Evolutionary conservation across 2,888 invertebrate species (phyloP).

Genomic region (Platycheirus rosarum): DNA sequence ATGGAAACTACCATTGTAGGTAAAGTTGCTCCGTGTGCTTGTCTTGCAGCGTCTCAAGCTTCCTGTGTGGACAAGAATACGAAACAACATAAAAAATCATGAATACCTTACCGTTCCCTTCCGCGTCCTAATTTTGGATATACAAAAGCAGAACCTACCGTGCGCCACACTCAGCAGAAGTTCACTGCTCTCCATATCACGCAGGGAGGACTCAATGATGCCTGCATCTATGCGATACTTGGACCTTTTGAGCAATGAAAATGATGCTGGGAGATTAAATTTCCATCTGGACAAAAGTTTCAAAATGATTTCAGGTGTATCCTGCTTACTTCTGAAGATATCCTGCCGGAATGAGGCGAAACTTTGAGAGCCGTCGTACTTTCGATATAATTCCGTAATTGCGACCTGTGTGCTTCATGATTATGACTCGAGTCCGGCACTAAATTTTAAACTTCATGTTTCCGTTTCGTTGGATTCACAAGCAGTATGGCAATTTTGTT

Average conservation of each 20-base stretch:
- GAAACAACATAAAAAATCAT: constrained; percentile 18
- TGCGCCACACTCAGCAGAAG: constrained; percentile 6
- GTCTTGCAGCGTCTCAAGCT: constrained; percentile 75
- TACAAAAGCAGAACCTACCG: constrained; percentile 6
- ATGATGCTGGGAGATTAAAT: constrained; percentile 9
- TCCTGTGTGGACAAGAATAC: constrained; percentile 45
- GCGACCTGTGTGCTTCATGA: constrained; percentile 49
- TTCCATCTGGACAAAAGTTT: background rate
- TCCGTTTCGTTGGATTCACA: constrained; percentile 29
- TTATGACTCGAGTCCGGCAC: constrained; percentile 19
- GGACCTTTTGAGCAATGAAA: constrained; percentile 32
- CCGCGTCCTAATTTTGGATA: too few relatives aligned
- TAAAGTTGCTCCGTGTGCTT: constrained; percentile 75
- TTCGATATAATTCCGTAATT: constrained; percentile 58
- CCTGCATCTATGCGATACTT: constrained; percentile 51
- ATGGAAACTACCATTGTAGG: constrained; percentile 79
- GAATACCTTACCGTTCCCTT: too few relatives aligned
- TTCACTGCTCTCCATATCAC: constrained; percentile 50
- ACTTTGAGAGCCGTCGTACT: constrained; percentile 52
- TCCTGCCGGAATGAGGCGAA: constrained; percentile 43
- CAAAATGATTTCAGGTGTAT: background rate
- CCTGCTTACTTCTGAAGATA: constrained; percentile 57
- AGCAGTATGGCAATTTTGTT: constrained; percentile 19
- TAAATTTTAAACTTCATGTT: constrained; percentile 30
- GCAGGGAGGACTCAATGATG: constrained; percentile 36